These are phyloP conservation scores for Gandaritis pyraliata DNA, from an alignment of 2,888 invertebrate species.

Conservation along the genomic window DNA sequence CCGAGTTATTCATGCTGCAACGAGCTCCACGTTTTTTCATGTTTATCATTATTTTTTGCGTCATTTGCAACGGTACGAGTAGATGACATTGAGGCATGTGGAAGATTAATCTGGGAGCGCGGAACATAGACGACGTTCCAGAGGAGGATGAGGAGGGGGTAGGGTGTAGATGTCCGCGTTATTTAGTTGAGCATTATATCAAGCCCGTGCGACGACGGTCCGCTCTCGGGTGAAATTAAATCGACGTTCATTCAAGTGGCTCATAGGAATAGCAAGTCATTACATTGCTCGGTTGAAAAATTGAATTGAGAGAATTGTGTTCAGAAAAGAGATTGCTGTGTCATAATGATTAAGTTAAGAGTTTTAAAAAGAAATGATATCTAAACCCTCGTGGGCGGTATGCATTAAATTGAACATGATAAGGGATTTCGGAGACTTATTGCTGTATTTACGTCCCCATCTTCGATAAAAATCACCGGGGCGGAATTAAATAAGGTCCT, in stretches of 20 bases:
- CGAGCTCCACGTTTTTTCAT: conserved; percentile 48
- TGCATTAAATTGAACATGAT: conserved; percentile 53
- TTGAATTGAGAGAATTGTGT: conserved; percentile 44
- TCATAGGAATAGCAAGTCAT: conserved; percentile 57
- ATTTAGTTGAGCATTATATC: conserved; percentile 74
- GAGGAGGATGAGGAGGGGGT: conserved; percentile 29
- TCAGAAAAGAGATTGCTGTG: conserved; percentile 26
- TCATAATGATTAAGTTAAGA: conserved; percentile 41
- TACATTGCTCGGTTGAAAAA: conserved; percentile 47
- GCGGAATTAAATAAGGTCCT: conserved; percentile 54
- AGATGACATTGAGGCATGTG: conserved; percentile 76
- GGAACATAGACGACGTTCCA: conserved; percentile 41
- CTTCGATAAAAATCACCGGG: conserved; percentile 49
- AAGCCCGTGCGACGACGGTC: conserved; percentile 54
- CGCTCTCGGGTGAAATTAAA: conserved; percentile 66
- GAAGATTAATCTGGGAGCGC: conserved; percentile 68
- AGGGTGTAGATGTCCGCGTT: conserved; percentile 60
- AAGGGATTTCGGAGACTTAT: conserved; percentile 45
- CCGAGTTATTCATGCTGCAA: conserved; percentile 41
- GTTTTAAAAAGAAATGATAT: conserved; percentile 47
- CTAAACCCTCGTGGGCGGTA: conserved; percentile 47
- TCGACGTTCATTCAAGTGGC: conserved; percentile 65
- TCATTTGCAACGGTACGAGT: conserved; percentile 71
- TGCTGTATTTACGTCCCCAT: conserved; percentile 51
- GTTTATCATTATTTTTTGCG: conserved; percentile 72